phyloP scores from a whole-genome alignment of 2,113 vertebrate species.

The Paralichthys olivaceus region DNA sequence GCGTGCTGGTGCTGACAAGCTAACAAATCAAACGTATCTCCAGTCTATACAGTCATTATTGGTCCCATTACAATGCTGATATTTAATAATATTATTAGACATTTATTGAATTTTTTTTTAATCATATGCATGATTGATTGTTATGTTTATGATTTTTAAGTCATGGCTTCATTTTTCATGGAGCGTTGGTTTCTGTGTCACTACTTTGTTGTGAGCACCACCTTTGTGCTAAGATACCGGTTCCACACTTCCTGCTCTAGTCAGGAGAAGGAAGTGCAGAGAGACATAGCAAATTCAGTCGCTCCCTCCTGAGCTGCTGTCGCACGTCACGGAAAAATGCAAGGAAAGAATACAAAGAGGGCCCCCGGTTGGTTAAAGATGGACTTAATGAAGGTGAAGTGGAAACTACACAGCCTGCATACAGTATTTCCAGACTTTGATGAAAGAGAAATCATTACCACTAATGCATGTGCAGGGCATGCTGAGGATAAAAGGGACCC shows the following conservation, averaged over 20 bases:
- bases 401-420: conserved; percentile 1
- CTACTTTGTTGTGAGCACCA: not conserved
- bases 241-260: not conserved
- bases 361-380: not conserved
- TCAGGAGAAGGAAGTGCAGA: not conserved
- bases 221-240: not conserved
- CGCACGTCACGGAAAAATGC: conserved; percentile 4
- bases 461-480: conserved; percentile 45
- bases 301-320: not conserved
- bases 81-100: not conserved
- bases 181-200: not conserved
- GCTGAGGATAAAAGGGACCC: conserved; percentile 54
- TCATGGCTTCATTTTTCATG: not conserved
- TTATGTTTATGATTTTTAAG: not conserved
- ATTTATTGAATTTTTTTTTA: not conserved
- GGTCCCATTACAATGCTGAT: conserved; percentile 14
- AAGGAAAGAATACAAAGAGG: conserved; percentile 18
- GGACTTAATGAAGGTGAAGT: conserved; percentile 49
- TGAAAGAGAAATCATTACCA: conserved; percentile 63
- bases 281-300: not conserved
- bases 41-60: not conserved
- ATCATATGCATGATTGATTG: not conserved
- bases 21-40: conserved; percentile 46
- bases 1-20: conserved; percentile 24
- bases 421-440: conserved; percentile 37